Conservation (phyloP, 2,113 vertebrate genomes). For the Hippocampus comes region DNA sequence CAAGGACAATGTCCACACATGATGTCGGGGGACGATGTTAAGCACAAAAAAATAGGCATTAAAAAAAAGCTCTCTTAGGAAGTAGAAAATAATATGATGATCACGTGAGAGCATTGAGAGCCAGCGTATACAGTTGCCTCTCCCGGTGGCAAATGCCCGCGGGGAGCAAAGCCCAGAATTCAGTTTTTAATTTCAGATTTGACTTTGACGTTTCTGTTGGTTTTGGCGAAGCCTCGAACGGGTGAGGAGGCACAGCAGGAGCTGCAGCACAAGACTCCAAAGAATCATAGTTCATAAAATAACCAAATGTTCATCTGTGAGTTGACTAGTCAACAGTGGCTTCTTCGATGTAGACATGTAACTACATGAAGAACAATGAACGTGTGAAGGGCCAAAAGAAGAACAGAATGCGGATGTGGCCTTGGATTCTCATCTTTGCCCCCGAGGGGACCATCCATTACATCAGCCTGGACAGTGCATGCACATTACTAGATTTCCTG, state of each 20-base stretch:
- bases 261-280: constrained; percentile 34
- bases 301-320: constrained; percentile 43
- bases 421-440: constrained; percentile 52
- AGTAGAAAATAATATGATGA: constrained; percentile 26
- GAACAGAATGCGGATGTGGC: constrained; percentile 68
- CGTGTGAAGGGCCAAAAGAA: constrained; percentile 64
- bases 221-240: constrained; percentile 45
- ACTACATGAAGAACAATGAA: constrained; percentile 24
- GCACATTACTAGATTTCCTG: constrained; percentile 31
- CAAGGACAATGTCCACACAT: constrained; percentile 48
- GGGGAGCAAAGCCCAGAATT: constrained; percentile 43
- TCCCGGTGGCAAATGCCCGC: constrained; percentile 46
- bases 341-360: constrained; percentile 21
- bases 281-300: constrained; percentile 44
- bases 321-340: constrained; percentile 18
- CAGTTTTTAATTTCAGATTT: constrained; percentile 66
- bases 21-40: constrained; percentile 29
- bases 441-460: constrained; percentile 69
- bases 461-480: constrained; percentile 57
- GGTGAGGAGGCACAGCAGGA: constrained; percentile 26
- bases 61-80: constrained; percentile 16
- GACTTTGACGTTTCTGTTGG: constrained; percentile 64
- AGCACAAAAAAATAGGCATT: background rate
- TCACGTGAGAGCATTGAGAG: constrained; percentile 42
- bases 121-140: constrained; percentile 53